Conservation (phyloP, 2,888 invertebrate species). For the Aphodius granarius region DNA sequence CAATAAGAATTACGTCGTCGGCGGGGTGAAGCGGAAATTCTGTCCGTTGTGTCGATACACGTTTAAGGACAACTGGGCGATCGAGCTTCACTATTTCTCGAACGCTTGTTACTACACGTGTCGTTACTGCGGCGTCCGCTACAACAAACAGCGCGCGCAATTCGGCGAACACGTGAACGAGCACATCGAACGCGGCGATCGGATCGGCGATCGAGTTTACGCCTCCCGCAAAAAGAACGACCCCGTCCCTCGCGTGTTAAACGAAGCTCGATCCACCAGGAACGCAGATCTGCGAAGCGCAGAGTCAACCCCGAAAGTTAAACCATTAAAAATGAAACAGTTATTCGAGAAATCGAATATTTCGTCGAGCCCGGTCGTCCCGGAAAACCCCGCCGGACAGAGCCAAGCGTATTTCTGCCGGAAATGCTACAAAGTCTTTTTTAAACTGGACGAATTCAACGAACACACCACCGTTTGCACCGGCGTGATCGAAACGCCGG, state of each 20-base stretch:
- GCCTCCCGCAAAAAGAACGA: conserved; percentile 36
- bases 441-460: conserved; percentile 52
- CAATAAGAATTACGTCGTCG: conserved; percentile 46
- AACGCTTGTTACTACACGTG: conserved; percentile 51
- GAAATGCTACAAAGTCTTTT: conserved; percentile 53
- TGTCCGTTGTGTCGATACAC: conserved; percentile 52
- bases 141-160: conserved; percentile 49
- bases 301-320: conserved; percentile 29
- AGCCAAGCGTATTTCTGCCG: conserved; percentile 53
- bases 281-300: not conserved
- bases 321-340: conserved; percentile 42
- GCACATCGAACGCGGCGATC: conserved; percentile 44
- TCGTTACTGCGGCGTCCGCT: conserved; percentile 50
- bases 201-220: conserved; percentile 46
- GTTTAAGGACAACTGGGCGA: conserved; percentile 54
- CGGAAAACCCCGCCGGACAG: conserved; percentile 36
- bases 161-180: conserved; percentile 47
- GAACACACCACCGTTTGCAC: conserved; percentile 39
- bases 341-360: conserved; percentile 31
- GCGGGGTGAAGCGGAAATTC: conserved; percentile 47
- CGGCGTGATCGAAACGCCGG: not conserved
- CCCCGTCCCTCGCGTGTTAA: conserved; percentile 32
- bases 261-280: conserved; percentile 25
- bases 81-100: conserved; percentile 52
- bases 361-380: not conserved